Percentiles rank a stretch among this genome's conserved stretches.
Conservation (phyloP, 2,113 vertebrate genomes). For the Gulo gulo region DNA sequence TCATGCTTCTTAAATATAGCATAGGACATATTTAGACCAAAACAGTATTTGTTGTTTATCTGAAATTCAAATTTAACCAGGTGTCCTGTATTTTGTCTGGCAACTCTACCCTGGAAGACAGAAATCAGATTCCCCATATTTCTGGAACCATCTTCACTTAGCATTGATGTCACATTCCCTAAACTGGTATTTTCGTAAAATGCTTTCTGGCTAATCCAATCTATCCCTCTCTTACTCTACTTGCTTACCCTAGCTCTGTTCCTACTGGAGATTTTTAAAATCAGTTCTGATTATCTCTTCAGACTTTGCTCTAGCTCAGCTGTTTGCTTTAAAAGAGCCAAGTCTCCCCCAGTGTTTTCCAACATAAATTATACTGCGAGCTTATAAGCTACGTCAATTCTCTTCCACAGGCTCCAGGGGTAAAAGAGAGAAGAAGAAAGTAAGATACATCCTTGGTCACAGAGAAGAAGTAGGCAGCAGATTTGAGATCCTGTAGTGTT, state of each 20-base stretch:
- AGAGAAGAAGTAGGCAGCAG: background rate
- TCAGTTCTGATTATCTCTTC: constrained; percentile 49
- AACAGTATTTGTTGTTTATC: background rate
- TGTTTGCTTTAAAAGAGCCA: constrained; percentile 39
- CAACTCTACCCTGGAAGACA: background rate
- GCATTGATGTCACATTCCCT: background rate
- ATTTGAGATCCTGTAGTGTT: background rate
- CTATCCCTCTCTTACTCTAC: background rate
- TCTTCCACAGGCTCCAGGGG: background rate
- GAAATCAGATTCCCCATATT: background rate
- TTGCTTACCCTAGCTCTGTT: constrained; percentile 15
- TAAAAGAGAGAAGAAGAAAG: background rate
- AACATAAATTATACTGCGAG: constrained; percentile 27
- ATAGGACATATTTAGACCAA: background rate
- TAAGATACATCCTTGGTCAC: background rate
- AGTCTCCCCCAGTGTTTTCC: background rate
- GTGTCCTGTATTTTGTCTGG: background rate
- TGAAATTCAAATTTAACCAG: background rate
- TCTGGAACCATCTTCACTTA: background rate
- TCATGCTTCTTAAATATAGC: background rate
- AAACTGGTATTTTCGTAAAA: background rate
- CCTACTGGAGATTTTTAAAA: background rate
- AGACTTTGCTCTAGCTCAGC: constrained; percentile 45
- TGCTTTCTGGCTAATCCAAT: constrained; percentile 12
- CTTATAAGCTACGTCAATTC: background rate